Evolutionary conservation across 2,888 invertebrate species (phyloP).

Genomic region (Dione juno): DNA sequence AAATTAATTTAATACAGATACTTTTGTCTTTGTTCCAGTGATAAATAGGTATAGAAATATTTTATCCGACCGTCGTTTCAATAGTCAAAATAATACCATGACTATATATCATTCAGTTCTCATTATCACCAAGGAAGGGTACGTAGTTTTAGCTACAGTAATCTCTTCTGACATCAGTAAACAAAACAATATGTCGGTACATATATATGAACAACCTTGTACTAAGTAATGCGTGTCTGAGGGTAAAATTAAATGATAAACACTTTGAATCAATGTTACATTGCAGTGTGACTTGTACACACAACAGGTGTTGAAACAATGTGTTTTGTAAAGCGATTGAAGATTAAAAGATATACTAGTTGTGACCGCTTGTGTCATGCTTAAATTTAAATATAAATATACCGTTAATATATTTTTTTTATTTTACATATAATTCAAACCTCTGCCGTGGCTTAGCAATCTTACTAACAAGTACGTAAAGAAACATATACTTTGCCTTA

Average conservation of each 20-base stretch:
- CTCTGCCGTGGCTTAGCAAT: too few species aligned
- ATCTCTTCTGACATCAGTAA: not conserved
- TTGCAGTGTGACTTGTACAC: not conserved
- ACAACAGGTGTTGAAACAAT: not conserved
- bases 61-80: too few species aligned
- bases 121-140: not conserved
- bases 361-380: too few species aligned
- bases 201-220: not conserved
- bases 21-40: too few species aligned
- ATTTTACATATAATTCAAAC: too few species aligned
- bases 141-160: not conserved
- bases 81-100: not conserved
- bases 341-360: not conserved
- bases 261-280: slow-evolving; percentile 1
- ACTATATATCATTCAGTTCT: not conserved
- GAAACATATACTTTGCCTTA: too few species aligned
- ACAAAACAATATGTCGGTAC: not conserved
- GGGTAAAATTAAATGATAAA: slow-evolving; percentile 19
- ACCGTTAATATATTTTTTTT: too few species aligned
- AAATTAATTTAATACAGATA: too few species aligned
- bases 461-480: too few species aligned
- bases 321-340: not conserved
- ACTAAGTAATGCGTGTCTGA: not conserved
- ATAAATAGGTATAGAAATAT: too few species aligned
- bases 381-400: not conserved